Evolutionary conservation across 2,888 invertebrate species (phyloP), one percentile per base, ranked within the genome.

Genomic region (Orthosia incerta): DNA sequence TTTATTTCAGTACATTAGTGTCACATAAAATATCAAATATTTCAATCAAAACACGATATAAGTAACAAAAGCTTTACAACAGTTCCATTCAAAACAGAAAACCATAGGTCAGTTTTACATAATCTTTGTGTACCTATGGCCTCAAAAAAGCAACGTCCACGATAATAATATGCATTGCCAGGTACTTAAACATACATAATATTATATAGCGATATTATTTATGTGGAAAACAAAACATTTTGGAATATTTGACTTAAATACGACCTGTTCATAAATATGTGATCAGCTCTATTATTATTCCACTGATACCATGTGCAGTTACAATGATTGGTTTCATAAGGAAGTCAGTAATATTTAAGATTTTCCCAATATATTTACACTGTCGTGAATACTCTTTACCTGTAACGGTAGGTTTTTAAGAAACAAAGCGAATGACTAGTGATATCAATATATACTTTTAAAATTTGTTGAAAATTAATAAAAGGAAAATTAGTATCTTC

Each of bases 91-190:
- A 45, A 46, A 55, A 67, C 1, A 57, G 23, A 64, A 60, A 73
- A 77, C 68, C 26, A 74, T 59, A 81, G 69, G 68, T 84, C 65
- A 75, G 65, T 72, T 74, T 76, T 77, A 23, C 74, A 83, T 80
- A 71, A 79, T 51, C 16, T 79, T 18, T 50, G 9, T 39, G 15
- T 51, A 73, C 45, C 23, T 72, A 9, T 62, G 45, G 39, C 59
- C 23, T 48, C 23, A 81, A 76, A 72, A 77, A 69, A 55, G 31
- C 53, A 26, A 39, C 50, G 39, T 76, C 57, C 5, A 50, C 23
- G 26, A 79, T 39, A 26, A 31, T 62, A 56, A 59, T 59, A 65
- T 57, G 18, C 26, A 76, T 71, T 66, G 23, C 48, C 26, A 61
- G 11, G 56, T 61, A 60, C 60, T 53, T 68, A 46, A n/a, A 67